These are phyloP conservation scores for Nomada fabriciana DNA, from an alignment of 2,888 invertebrate genomes.

Conservation along the genomic window DNA sequence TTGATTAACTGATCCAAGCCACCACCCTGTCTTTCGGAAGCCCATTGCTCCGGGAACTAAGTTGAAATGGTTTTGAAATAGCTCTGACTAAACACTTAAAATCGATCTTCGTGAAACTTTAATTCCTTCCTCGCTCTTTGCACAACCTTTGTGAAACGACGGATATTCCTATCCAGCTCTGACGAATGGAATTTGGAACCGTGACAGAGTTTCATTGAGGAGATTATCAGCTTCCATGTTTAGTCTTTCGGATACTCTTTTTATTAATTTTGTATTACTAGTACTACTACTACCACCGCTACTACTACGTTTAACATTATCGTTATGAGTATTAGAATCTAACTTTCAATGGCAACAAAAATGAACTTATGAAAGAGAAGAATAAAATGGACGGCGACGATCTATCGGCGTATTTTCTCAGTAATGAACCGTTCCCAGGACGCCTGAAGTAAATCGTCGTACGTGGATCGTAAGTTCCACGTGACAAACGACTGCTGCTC, in stretches of 20 bases:
- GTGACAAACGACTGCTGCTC: constrained; percentile 62
- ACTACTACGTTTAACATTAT: no score
- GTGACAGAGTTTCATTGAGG: not conserved
- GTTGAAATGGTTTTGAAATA: constrained; percentile 37
- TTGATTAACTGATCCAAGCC: constrained; percentile 32
- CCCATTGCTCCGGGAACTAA: constrained; percentile 22
- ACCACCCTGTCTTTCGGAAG: not conserved
- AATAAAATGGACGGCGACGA: constrained; percentile 61
- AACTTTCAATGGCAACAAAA: no score
- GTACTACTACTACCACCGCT: no score
- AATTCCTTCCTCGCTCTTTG: not conserved
- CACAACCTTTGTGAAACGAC: not conserved
- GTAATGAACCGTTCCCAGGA: constrained; percentile 71
- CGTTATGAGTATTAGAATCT: no score
- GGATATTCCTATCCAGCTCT: not conserved
- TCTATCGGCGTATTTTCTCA: constrained; percentile 51
- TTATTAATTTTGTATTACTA: no score
- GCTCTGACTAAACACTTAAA: constrained; percentile 31
- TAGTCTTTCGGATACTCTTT: not conserved
- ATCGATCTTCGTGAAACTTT: constrained; percentile 22
- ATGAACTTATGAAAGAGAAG: not conserved
- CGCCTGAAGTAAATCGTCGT: constrained; percentile 71
- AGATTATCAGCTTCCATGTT: not conserved
- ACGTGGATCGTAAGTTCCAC: constrained; percentile 56
- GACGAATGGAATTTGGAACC: not conserved